Conservation (phyloP, 2,113 vertebrate species). For the Guaruba guarouba region DNA sequence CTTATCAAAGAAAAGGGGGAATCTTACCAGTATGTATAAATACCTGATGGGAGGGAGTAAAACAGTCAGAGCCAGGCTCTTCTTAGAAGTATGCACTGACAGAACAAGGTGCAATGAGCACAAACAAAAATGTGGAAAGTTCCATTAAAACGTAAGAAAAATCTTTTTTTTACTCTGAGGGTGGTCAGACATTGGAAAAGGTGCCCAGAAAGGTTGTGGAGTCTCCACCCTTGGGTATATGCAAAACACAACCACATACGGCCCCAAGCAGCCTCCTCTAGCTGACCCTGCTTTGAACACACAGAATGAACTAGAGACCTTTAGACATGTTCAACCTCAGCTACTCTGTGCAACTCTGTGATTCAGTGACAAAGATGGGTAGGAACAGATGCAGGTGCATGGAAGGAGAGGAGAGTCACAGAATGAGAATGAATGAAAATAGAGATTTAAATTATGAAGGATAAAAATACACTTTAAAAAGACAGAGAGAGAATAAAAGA, state of each 20-base stretch:
- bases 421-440: background rate
- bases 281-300: background rate
- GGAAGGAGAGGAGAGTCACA: background rate
- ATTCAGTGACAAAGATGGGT: background rate
- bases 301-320: background rate
- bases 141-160: background rate
- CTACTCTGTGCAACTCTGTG: background rate
- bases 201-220: background rate
- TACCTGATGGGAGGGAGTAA: background rate
- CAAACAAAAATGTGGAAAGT: background rate
- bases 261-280: background rate
- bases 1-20: background rate
- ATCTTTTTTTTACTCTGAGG: background rate
- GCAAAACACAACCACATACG: accelerated
- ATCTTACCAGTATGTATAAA: background rate
- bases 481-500: background rate
- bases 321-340: background rate
- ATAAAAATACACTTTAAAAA: background rate
- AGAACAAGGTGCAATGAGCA: background rate
- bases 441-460: background rate
- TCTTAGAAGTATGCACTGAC: background rate
- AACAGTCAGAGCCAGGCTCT: background rate
- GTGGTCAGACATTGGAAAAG: background rate
- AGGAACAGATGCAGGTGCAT: background rate
- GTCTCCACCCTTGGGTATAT: background rate